A percentile compares a stretch with the other conserved stretches of the same genome.
These are phyloP conservation scores for Ectobius pallidus DNA, from an alignment of 2,888 invertebrate genomes.

Conservation along the genomic window DNA sequence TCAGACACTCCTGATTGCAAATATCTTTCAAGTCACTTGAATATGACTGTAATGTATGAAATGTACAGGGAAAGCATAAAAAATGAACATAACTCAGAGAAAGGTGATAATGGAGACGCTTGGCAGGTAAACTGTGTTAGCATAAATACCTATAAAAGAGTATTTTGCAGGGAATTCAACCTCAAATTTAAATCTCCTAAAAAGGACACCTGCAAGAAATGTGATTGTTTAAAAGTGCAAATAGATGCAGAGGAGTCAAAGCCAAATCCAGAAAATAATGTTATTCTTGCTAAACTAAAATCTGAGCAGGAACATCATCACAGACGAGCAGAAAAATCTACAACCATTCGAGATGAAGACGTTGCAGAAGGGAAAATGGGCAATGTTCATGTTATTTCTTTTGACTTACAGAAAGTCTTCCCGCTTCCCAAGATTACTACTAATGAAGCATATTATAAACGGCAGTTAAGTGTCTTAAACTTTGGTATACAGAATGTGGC, in stretches of 20 bases:
- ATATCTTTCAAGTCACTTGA: background rate
- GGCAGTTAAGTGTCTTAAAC: too few relatives aligned
- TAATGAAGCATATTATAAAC: background rate
- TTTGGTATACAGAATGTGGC: too few relatives aligned
- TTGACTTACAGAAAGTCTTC: background rate
- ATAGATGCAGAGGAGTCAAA: slow-evolving; percentile 1
- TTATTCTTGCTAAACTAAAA: too few relatives aligned
- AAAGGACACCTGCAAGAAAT: background rate
- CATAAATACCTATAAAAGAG: background rate
- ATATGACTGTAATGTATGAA: too few relatives aligned
- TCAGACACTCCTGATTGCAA: background rate
- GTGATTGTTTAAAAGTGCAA: background rate
- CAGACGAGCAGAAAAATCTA: background rate
- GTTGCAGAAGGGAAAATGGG: background rate
- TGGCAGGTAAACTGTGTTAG: background rate
- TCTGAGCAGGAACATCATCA: background rate
- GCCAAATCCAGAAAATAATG: too few relatives aligned
- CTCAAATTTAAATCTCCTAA: background rate
- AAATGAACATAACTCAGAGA: too few relatives aligned
- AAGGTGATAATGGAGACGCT: background rate
- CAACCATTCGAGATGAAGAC: background rate
- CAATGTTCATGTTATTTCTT: background rate
- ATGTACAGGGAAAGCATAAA: too few relatives aligned
- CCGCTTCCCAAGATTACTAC: background rate
- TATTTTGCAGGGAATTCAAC: background rate